Percentiles rank a stretch among this genome's conserved stretches.
Evolutionary conservation across 2,888 invertebrate species (phyloP).

Genomic region (Diploptera punctata): DNA sequence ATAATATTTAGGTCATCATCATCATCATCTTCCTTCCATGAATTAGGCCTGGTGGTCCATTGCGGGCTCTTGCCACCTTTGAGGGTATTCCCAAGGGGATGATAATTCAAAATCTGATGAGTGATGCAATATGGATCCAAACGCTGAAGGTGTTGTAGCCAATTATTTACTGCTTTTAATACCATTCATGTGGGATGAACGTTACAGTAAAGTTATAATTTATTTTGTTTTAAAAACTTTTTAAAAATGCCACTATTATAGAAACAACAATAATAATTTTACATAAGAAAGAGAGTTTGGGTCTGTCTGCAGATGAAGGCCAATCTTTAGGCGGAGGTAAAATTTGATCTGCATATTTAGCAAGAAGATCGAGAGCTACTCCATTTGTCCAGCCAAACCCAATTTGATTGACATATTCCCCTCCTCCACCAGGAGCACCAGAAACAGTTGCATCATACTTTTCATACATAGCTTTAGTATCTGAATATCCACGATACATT

Average conservation of each 20-base stretch:
- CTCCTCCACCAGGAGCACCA: slow-evolving; percentile 75
- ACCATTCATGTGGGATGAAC: too few relatives aligned
- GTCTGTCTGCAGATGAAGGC: neutral
- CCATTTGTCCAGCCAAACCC: slow-evolving; percentile 87
- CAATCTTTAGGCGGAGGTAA: slow-evolving; percentile 1
- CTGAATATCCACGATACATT: slow-evolving; percentile 69
- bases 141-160: too few relatives aligned
- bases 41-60: too few relatives aligned
- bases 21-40: too few relatives aligned
- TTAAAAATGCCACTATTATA: neutral
- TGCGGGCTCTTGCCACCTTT: too few relatives aligned
- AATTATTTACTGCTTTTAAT: too few relatives aligned
- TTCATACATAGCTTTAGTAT: slow-evolving; percentile 73
- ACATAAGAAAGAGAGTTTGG: neutral
- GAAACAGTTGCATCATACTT: slow-evolving; percentile 70
- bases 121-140: too few relatives aligned
- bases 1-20: too few relatives aligned
- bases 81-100: too few relatives aligned
- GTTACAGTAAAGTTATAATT: too few relatives aligned
- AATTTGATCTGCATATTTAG: slow-evolving; percentile 59
- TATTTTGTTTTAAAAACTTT: too few relatives aligned
- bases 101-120: too few relatives aligned
- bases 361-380: slow-evolving; percentile 68
- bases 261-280: neutral
- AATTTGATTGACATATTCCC: slow-evolving; percentile 76